Evolutionary conservation across 2,888 invertebrate genomes (phyloP).

Genomic region (Lymantria monacha): DNA sequence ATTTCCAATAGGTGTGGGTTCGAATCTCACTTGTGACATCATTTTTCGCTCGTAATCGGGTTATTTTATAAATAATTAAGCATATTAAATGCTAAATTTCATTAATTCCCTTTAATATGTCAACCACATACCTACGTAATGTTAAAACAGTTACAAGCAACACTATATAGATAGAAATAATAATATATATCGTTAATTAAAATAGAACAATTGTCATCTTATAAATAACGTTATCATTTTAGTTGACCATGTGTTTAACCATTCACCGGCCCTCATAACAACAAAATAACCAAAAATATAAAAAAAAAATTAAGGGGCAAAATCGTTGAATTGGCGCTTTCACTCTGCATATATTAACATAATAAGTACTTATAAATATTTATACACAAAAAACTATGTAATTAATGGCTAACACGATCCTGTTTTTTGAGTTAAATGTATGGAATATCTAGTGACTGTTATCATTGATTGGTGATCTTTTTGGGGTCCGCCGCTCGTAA

Average conservation of each 20-base stretch:
- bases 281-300: too few relatives aligned
- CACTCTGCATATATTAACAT: constrained; percentile 70
- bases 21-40: too few relatives aligned
- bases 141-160: background rate
- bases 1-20: too few relatives aligned
- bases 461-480: constrained; percentile 53
- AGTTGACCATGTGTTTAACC: constrained; percentile 8
- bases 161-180: constrained; percentile 7
- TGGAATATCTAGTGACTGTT: constrained; percentile 49
- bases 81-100: too few relatives aligned
- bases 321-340: constrained; percentile 61
- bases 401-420: constrained; percentile 53
- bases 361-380: constrained; percentile 45
- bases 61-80: too few relatives aligned
- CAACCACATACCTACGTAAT: background rate
- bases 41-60: too few relatives aligned
- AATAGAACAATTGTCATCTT: constrained; percentile 22
- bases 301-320: constrained; percentile 14
- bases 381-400: constrained; percentile 45
- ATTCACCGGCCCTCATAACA: constrained; percentile 1
- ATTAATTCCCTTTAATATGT: too few relatives aligned
- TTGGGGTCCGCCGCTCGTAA: constrained; percentile 39
- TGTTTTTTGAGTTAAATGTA: constrained; percentile 54
- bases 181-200: constrained; percentile 22
- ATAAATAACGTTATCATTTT: constrained; percentile 28